A percentile compares a stretch with the other conserved stretches of the same genome.
phyloP scores from a whole-genome alignment of 2,113 vertebrate species.

The Cyanistes caeruleus region DNA sequence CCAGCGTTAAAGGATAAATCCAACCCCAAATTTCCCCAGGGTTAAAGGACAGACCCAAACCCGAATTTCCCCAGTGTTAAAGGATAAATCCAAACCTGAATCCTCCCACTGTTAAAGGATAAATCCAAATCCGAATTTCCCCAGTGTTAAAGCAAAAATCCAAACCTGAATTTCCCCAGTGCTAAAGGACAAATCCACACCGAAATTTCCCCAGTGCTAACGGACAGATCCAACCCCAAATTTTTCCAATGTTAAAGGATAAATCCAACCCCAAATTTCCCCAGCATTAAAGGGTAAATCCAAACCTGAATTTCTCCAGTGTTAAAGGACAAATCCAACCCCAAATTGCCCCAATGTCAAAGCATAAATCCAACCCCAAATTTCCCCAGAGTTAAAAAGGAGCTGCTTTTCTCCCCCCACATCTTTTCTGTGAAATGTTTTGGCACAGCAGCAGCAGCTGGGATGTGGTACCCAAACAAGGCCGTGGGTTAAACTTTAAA shows the following conservation, averaged over 20 bases:
- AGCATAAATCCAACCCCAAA: fast-evolving
- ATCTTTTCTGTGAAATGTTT: neutral
- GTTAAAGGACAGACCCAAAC: too few species aligned
- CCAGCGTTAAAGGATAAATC: neutral
- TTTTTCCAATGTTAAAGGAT: fast-evolving
- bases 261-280: too few species aligned
- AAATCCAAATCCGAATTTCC: too few species aligned
- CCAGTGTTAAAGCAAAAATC: neutral
- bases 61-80: too few species aligned
- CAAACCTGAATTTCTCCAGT: fast-evolving
- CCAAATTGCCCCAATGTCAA: too few species aligned
- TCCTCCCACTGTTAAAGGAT: too few species aligned
- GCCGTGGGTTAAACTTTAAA: neutral
- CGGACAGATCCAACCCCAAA: fast-evolving
- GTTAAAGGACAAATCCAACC: too few species aligned
- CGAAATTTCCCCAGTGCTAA: too few species aligned
- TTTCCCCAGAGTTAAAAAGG: neutral
- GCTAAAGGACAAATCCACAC: too few species aligned
- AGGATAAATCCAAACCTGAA: fast-evolving
- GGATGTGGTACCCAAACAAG: fast-evolving
- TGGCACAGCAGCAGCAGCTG: neutral
- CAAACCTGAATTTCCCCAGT: fast-evolving
- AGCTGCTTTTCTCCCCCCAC: neutral
- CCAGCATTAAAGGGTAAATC: neutral
- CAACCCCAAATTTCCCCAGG: fast-evolving